phyloP scores from a whole-genome alignment of 2,113 vertebrate species.

The Brachirus orientalis region DNA sequence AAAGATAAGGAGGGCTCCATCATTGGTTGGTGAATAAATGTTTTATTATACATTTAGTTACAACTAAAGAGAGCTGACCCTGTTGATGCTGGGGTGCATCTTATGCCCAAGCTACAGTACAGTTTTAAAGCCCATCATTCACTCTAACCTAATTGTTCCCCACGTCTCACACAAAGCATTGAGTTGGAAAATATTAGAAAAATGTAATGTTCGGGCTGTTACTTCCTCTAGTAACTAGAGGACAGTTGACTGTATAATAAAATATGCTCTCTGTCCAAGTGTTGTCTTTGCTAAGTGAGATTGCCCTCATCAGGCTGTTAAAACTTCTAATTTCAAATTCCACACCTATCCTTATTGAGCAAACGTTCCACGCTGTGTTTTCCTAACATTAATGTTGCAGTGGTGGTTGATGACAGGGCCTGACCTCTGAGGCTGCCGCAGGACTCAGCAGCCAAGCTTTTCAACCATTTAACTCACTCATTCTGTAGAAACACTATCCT shows the following conservation, averaged over 20 bases:
- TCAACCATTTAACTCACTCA: conserved; percentile 52
- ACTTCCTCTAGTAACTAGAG: not conserved
- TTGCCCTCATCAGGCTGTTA: not conserved
- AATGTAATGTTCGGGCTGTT: conserved; percentile 12
- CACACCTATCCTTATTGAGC: not conserved
- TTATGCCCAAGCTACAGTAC: not conserved
- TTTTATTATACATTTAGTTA: conserved; percentile 33
- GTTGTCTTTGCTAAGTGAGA: not conserved
- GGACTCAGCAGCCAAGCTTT: conserved; percentile 37
- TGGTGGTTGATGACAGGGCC: not conserved
- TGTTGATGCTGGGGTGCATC: not conserved
- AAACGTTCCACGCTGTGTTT: not conserved
- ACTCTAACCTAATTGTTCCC: conserved; percentile 3
- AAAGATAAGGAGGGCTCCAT: not conserved
- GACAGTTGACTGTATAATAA: not conserved
- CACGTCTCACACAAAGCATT: not conserved
- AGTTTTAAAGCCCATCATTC: not conserved
- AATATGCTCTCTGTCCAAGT: no score
- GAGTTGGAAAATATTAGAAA: not conserved
- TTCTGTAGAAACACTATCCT: conserved; percentile 46
- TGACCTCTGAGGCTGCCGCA: conserved; percentile 19
- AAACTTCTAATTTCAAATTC: not conserved
- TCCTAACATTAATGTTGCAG: no score
- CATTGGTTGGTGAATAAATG: conserved; percentile 32
- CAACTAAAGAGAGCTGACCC: conserved; percentile 23